These are phyloP conservation scores for Tyrophagus putrescentiae DNA, from an alignment of 1,140 invertebrate genomes.

Conservation along the genomic window DNA sequence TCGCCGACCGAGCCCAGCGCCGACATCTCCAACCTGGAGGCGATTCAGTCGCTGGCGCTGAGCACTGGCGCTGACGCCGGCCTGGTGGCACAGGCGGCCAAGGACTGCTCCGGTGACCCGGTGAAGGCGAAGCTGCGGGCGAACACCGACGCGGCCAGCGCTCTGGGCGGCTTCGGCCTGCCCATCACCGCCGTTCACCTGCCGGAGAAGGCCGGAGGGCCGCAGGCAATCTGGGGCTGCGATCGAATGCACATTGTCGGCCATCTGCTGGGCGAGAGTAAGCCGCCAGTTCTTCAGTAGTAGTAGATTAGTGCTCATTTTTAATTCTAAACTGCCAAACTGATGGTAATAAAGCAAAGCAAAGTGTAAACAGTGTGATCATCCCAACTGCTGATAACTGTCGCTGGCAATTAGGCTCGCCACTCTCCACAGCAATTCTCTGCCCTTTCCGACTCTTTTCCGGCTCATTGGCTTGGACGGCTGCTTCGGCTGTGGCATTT, in stretches of 20 bases:
- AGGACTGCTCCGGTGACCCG: slow-evolving; percentile 3
- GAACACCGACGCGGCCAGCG: slow-evolving; percentile 31
- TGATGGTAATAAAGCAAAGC: no score
- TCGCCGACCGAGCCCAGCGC: slow-evolving; percentile 28
- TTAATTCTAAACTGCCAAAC: no score
- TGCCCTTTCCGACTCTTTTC: no score
- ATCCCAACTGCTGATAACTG: no score
- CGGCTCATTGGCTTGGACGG: no score
- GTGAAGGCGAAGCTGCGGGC: slow-evolving; percentile 32
- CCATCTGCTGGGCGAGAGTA: slow-evolving; percentile 29
- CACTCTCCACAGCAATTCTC: no score
- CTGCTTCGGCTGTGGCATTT: no score
- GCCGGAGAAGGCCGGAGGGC: slow-evolving; percentile 23
- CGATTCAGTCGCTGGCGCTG: slow-evolving; percentile 29
- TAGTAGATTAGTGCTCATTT: no score
- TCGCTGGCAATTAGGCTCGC: no score
- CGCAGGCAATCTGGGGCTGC: slow-evolving; percentile 34
- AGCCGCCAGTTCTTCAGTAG: background rate
- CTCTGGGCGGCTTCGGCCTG: slow-evolving; percentile 33
- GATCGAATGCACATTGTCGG: slow-evolving; percentile 35
- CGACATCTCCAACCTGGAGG: slow-evolving; percentile 30
- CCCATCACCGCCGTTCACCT: slow-evolving; percentile 34
- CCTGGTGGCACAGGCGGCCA: slow-evolving; percentile 20
- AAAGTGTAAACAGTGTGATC: no score
- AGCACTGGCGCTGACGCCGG: slow-evolving; percentile 23